Conservation (phyloP, 2,797 vertebrate species). For the Cottoperca gobio region DNA sequence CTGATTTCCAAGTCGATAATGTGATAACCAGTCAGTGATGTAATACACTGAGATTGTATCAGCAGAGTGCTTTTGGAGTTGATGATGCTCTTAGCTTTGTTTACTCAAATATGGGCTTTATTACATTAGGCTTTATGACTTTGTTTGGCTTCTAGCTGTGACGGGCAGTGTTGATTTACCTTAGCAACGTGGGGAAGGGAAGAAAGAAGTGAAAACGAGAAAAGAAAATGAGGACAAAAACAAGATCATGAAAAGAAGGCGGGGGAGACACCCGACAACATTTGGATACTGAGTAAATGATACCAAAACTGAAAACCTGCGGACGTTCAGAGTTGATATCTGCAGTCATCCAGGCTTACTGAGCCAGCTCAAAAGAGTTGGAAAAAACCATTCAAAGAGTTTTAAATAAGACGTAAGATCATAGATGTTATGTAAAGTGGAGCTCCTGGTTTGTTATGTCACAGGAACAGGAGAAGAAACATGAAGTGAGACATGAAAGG, state of each 20-base stretch:
- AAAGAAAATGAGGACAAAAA: not conserved
- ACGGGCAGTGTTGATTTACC: conserved; percentile 11
- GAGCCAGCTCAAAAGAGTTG: not conserved
- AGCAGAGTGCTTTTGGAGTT: conserved; percentile 11
- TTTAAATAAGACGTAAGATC: not conserved
- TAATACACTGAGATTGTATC: conserved; percentile 23
- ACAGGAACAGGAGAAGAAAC: conserved; percentile 14
- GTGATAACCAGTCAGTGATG: conserved; percentile 1
- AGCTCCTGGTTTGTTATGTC: conserved; percentile 11
- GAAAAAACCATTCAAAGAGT: not conserved
- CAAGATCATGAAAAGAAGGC: not conserved
- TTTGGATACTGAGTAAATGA: not conserved
- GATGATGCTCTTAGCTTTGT: conserved; percentile 25
- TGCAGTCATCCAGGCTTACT: no score
- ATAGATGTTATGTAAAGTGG: not conserved
- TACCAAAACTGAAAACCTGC: not conserved
- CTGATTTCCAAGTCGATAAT: conserved; percentile 4
- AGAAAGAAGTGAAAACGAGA: not conserved
- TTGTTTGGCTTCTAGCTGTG: conserved; percentile 24
- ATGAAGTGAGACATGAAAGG: conserved; percentile 31
- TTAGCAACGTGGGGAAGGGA: not conserved
- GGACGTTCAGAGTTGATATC: not conserved
- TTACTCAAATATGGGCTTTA: conserved; percentile 45
- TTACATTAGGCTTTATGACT: conserved; percentile 42
- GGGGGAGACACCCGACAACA: not conserved